These are phyloP conservation scores for Menidia menidia DNA, from an alignment of 2,797 vertebrate species.

Conservation along the genomic window DNA sequence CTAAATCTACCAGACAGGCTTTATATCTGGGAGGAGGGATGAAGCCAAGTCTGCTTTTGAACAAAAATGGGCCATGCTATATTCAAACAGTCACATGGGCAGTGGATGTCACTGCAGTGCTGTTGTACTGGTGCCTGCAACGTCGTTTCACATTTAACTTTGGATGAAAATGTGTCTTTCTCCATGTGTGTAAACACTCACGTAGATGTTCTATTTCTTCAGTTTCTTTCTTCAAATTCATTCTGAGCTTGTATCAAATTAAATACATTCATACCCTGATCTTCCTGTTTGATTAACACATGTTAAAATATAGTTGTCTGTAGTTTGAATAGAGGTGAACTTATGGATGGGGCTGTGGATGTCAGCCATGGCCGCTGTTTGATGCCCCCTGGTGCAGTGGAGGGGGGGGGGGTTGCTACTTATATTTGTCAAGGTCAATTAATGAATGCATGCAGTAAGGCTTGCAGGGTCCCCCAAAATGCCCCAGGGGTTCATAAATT, in stretches of 20 bases:
- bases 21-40: slow-evolving; percentile 62
- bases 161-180: slow-evolving; percentile 36
- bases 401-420: slow-evolving; percentile 63
- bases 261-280: neutral
- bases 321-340: slow-evolving; percentile 47
- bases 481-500: slow-evolving; percentile 74
- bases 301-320: slow-evolving; percentile 23
- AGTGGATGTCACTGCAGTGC: slow-evolving; percentile 41
- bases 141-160: slow-evolving; percentile 18
- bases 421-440: slow-evolving; percentile 87
- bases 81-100: slow-evolving; percentile 54
- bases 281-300: slow-evolving; percentile 12
- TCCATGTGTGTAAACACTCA: slow-evolving; percentile 13
- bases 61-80: slow-evolving; percentile 62
- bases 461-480: slow-evolving; percentile 61
- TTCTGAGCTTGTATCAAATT: slow-evolving; percentile 7
- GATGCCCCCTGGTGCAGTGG: slow-evolving; percentile 74
- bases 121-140: slow-evolving; percentile 34
- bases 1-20: slow-evolving; percentile 72
- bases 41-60: slow-evolving; percentile 52
- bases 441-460: slow-evolving; percentile 73
- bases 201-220: neutral
- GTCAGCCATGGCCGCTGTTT: slow-evolving; percentile 73
- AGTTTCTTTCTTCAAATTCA: neutral
- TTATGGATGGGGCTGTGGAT: slow-evolving; percentile 53